Evolutionary conservation across 1,140 invertebrate genomes (phyloP).

Genomic region (Atta texana): DNA sequence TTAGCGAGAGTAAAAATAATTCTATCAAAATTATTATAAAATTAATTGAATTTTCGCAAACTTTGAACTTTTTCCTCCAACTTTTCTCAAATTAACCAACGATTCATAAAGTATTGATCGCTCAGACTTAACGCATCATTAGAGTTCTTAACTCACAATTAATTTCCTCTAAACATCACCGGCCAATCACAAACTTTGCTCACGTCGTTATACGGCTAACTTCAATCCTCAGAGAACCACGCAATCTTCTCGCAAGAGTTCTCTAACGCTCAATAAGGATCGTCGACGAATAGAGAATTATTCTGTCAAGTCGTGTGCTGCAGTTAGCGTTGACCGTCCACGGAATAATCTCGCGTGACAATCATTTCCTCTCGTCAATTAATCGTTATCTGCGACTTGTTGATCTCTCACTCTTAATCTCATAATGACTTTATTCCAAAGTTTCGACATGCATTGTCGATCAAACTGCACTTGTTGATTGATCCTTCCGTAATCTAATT

Average conservation of each 20-base stretch:
- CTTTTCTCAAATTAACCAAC: constrained; percentile 4
- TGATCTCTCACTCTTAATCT: constrained; percentile 41
- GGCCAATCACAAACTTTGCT: constrained; percentile 58
- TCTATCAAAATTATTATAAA: constrained; percentile 5
- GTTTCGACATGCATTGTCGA: neutral
- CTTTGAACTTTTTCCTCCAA: neutral
- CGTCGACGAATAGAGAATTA: constrained; percentile 38
- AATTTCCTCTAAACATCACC: constrained; percentile 57
- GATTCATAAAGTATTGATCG: constrained; percentile 53
- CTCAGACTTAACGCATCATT: constrained; percentile 26
- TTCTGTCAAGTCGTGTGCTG: constrained; percentile 23
- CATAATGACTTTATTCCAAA: constrained; percentile 2
- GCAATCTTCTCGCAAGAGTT: constrained; percentile 40
- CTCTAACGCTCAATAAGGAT: constrained; percentile 33
- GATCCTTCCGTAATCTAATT: neutral
- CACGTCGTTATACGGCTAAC: constrained; percentile 52
- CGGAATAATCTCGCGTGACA: constrained; percentile 25
- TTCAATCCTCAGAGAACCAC: constrained; percentile 31
- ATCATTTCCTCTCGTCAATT: constrained; percentile 28
- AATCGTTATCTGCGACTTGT: constrained; percentile 56
- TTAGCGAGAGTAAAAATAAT: neutral
- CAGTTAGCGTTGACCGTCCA: constrained; percentile 20
- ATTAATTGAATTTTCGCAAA: constrained; percentile 33
- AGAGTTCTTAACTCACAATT: constrained; percentile 58
- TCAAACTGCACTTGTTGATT: neutral